These are phyloP conservation scores for Anniella stebbinsi DNA, from an alignment of 2,797 vertebrate species.

Conservation along the genomic window DNA sequence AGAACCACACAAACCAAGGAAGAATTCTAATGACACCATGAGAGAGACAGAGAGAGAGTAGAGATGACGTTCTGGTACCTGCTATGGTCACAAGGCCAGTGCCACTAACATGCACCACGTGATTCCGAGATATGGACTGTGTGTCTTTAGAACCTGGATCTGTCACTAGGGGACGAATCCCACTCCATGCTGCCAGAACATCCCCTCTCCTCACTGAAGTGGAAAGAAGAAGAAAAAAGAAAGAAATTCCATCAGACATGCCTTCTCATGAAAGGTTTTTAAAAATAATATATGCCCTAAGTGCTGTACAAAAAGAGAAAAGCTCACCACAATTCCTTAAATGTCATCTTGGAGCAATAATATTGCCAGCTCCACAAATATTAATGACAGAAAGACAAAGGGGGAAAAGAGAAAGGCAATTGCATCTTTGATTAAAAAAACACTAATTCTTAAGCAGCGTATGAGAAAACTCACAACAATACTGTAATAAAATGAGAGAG, in stretches of 20 bases:
- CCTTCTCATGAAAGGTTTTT: background rate
- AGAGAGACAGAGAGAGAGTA: too few species aligned
- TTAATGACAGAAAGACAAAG: slow-evolving; percentile 6
- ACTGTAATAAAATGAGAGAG: background rate
- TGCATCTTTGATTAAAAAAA: slow-evolving; percentile 15
- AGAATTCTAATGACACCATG: rapidly evolving
- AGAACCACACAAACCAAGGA: rapidly evolving
- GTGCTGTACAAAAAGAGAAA: background rate
- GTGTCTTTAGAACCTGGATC: slow-evolving; percentile 95
- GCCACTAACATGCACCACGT: slow-evolving; percentile 89
- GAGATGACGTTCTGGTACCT: slow-evolving; percentile 74
- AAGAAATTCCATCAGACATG: background rate
- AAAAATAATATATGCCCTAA: slow-evolving; percentile 2
- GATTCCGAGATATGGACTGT: slow-evolving; percentile 94
- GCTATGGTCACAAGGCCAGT: slow-evolving; percentile 95
- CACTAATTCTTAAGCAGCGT: background rate
- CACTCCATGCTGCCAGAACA: slow-evolving; percentile 97
- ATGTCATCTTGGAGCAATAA: slow-evolving; percentile 12
- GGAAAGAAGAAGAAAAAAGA: background rate
- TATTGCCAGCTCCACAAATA: background rate
- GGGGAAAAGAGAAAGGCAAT: background rate
- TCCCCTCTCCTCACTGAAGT: slow-evolving; percentile 94
- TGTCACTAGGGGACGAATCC: slow-evolving; percentile 94
- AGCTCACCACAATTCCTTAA: background rate
- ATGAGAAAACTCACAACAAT: background rate